phyloP scores from a whole-genome alignment of 2,797 vertebrate species.

The Diplodus puntazzo region DNA sequence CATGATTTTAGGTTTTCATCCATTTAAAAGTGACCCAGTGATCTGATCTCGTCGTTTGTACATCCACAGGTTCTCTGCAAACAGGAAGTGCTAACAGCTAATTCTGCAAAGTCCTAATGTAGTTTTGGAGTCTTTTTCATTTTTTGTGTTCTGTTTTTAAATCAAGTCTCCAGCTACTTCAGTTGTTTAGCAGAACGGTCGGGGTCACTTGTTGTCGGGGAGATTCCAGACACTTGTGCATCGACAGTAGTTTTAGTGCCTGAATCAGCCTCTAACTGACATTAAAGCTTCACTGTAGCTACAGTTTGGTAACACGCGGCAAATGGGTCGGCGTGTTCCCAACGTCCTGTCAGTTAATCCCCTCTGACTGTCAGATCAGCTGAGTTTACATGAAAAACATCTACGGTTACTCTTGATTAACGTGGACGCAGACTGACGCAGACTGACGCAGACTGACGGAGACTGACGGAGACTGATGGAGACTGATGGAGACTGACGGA shows the following conservation, averaged over 20 bases:
- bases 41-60: too few relatives aligned
- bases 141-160: too few relatives aligned
- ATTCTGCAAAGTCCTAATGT: too few relatives aligned
- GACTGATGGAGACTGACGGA: constrained; percentile 1
- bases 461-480: constrained; percentile 11
- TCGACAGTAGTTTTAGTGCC: background rate
- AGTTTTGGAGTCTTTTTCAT: too few relatives aligned
- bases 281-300: background rate
- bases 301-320: constrained; percentile 1
- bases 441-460: constrained; percentile 1
- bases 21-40: too few relatives aligned
- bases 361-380: constrained; percentile 30
- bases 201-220: too few relatives aligned
- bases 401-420: constrained; percentile 16
- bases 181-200: background rate
- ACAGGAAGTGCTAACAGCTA: too few relatives aligned
- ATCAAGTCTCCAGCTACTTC: too few relatives aligned
- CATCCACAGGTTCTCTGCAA: too few relatives aligned
- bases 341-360: constrained; percentile 29
- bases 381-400: constrained; percentile 38
- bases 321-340: constrained; percentile 26
- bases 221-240: background rate
- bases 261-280: background rate
- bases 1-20: too few relatives aligned
- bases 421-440: constrained; percentile 1